Evolutionary conservation across 2,113 vertebrate genomes (phyloP).

Genomic region (Lagopus muta): DNA sequence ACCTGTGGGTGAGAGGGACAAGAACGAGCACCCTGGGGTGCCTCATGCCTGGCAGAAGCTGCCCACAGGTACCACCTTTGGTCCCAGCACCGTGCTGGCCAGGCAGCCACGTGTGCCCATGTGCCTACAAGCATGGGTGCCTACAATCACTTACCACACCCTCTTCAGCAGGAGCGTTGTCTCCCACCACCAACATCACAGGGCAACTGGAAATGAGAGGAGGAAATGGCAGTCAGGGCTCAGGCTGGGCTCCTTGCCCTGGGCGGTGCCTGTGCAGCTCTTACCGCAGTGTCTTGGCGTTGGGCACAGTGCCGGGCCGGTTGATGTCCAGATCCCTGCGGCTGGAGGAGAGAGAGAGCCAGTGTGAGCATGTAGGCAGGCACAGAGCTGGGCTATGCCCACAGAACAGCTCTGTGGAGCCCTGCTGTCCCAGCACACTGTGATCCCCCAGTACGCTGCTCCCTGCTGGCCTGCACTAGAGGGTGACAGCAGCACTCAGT

Average conservation of each 20-base stretch:
- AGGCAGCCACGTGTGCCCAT: neutral
- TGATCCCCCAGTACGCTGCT: no score
- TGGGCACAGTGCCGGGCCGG: conserved; percentile 89
- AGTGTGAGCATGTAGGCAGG: neutral
- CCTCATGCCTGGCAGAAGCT: neutral
- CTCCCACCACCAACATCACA: conserved; percentile 95
- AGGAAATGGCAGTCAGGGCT: neutral
- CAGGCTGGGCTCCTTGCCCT: neutral
- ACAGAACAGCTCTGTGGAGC: neutral
- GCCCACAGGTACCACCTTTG: rapidly evolving
- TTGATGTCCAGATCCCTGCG: conserved; percentile 97
- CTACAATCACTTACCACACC: conserved; percentile 88
- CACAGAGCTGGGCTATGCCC: neutral
- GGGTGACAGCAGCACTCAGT: neutral
- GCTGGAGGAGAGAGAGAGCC: conserved; percentile 67
- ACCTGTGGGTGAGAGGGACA: conserved; percentile 77
- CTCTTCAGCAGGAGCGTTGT: conserved; percentile 93
- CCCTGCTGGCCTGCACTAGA: neutral
- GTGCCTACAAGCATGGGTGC: rapidly evolving
- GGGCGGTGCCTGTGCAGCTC: rapidly evolving
- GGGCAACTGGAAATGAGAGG: conserved; percentile 84
- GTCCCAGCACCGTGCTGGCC: neutral
- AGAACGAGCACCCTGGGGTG: neutral
- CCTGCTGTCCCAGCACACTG: rapidly evolving
- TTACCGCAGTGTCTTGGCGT: conserved; percentile 94